Percentiles rank a stretch among this genome's conserved stretches.
Conservation (phyloP, 2,888 invertebrate genomes). For the Malthinus flaveolus region DNA sequence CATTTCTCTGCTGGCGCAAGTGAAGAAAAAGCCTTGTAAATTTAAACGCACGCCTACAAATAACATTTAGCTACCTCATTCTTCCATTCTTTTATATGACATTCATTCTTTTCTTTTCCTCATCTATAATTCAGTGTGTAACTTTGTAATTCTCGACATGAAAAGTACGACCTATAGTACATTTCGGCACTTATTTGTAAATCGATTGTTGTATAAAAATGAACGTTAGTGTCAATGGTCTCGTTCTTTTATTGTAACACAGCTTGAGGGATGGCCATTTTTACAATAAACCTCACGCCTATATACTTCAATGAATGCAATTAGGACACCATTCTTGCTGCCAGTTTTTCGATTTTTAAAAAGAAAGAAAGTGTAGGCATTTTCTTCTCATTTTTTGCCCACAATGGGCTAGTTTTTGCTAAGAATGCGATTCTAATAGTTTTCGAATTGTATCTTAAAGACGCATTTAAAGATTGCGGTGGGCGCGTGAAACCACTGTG, state of each 20-base stretch:
- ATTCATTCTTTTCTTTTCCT: constrained; percentile 2
- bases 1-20: too few relatives aligned
- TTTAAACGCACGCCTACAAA: constrained; percentile 1
- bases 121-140: constrained; percentile 30
- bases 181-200: constrained; percentile 46
- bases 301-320: constrained; percentile 52
- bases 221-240: constrained; percentile 47
- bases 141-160: constrained; percentile 29
- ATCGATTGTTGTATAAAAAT: constrained; percentile 45
- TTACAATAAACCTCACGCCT: constrained; percentile 49
- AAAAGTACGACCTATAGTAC: constrained; percentile 27
- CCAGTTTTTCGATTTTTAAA: constrained; percentile 23
- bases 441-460: constrained; percentile 3
- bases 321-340: constrained; percentile 49
- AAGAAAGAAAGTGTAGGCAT: too few relatives aligned
- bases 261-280: constrained; percentile 31
- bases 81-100: constrained; percentile 1
- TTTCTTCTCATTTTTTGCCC: constrained; percentile 10
- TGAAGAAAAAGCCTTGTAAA: too few relatives aligned
- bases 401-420: constrained; percentile 1
- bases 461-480: not conserved
- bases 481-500: constrained; percentile 5
- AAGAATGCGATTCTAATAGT: constrained; percentile 9
- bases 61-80: constrained; percentile 4
- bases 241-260: constrained; percentile 39